phyloP scores from a whole-genome alignment of 2,888 invertebrate species.

The Drosophila austrosaltans region DNA sequence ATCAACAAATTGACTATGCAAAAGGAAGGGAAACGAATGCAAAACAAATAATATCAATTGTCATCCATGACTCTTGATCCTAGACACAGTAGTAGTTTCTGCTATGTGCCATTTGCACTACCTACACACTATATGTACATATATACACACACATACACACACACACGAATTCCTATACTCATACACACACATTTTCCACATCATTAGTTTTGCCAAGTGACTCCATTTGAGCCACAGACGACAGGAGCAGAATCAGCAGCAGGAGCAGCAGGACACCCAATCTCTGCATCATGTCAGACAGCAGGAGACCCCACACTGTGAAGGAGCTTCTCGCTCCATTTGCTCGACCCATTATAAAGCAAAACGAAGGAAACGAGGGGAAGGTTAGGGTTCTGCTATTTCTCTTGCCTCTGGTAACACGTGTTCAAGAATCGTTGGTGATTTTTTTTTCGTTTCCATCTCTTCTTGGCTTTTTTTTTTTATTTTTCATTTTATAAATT shows the following conservation, averaged over 20 bases:
- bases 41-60: conserved; percentile 75
- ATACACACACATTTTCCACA: conserved; percentile 76
- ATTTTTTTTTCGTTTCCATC: neutral
- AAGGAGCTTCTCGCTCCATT: conserved; percentile 69
- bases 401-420: conserved; percentile 41
- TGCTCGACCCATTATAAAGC: conserved; percentile 56
- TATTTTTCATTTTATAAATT: conserved; percentile 62
- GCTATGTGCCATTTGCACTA: conserved; percentile 59
- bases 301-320: conserved; percentile 26
- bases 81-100: conserved; percentile 24
- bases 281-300: conserved; percentile 53
- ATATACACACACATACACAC: conserved; percentile 5
- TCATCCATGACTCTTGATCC: conserved; percentile 60
- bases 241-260: conserved; percentile 38
- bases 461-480: conserved; percentile 1
- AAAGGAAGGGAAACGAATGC: conserved; percentile 17
- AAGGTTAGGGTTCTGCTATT: conserved; percentile 40
- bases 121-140: conserved; percentile 28
- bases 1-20: conserved; percentile 55
- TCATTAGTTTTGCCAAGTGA: conserved; percentile 78
- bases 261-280: conserved; percentile 42
- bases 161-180: conserved; percentile 18
- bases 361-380: conserved; percentile 27
- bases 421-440: conserved; percentile 37
- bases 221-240: conserved; percentile 70